Evolutionary conservation across 2,113 vertebrate genomes (phyloP).

Genomic region (Vulpes lagopus): DNA sequence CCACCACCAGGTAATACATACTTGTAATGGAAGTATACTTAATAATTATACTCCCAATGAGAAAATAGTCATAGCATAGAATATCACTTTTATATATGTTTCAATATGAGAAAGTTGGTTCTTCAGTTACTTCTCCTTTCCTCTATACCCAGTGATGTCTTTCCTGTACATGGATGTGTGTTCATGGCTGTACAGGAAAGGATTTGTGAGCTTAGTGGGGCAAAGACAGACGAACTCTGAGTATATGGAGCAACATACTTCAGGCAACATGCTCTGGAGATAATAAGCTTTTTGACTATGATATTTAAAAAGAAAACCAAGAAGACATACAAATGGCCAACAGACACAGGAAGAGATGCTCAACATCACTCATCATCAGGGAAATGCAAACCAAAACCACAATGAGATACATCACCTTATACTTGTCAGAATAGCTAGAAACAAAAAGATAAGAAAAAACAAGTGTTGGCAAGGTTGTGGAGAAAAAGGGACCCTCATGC

Average conservation of each 20-base stretch:
- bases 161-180: not conserved
- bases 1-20: rapidly evolving
- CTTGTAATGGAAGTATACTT: not conserved
- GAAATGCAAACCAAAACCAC: not conserved
- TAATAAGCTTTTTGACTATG: not conserved
- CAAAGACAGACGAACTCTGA: not conserved
- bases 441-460: not conserved
- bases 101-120: not conserved
- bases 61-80: not conserved
- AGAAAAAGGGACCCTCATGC: not conserved
- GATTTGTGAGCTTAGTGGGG: not conserved
- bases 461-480: not conserved
- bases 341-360: not conserved
- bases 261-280: not conserved
- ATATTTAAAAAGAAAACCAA: not conserved
- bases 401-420: not conserved
- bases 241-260: not conserved
- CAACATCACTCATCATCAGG: not conserved
- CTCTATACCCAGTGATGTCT: not conserved
- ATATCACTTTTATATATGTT: not conserved
- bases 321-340: not conserved
- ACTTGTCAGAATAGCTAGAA: not conserved
- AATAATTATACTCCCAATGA: not conserved
- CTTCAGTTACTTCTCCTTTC: not conserved
- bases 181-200: not conserved